Conservation (phyloP, 2,888 invertebrate species). For the Aleiodes testaceus region DNA sequence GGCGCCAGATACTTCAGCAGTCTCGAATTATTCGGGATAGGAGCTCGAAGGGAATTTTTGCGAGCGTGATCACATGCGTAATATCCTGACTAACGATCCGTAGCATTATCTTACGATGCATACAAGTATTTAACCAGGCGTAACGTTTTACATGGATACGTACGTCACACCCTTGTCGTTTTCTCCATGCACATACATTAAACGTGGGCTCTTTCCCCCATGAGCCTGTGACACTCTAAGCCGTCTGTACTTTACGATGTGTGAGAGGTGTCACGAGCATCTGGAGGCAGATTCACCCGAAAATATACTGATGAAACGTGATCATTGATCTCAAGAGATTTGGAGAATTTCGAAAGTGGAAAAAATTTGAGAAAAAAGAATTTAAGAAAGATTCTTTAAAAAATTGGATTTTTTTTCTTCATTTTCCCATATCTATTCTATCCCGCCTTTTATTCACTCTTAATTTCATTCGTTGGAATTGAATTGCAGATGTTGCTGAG, state of each 20-base stretch:
- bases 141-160: constrained; percentile 37
- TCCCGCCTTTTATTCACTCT: not conserved
- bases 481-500: constrained; percentile 4
- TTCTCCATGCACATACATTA: not conserved
- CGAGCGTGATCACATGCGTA: constrained; percentile 47
- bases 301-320: constrained; percentile 31
- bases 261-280: not conserved
- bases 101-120: constrained; percentile 40
- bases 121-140: constrained; percentile 37
- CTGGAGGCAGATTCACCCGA: constrained; percentile 4
- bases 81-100: constrained; percentile 55
- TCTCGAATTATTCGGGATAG: constrained; percentile 44
- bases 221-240: constrained; percentile 16
- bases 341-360: not conserved
- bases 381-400: not conserved
- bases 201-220: constrained; percentile 3
- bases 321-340: not conserved
- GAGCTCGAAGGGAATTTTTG: constrained; percentile 37
- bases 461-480: constrained; percentile 1
- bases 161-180: constrained; percentile 12
- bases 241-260: constrained; percentile 20
- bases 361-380: too few species aligned
- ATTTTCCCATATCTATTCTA: not conserved
- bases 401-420: not conserved
- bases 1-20: constrained; percentile 12